phyloP scores from a whole-genome alignment of 2,888 invertebrate genomes.

The Neocrepidodera transversa region DNA sequence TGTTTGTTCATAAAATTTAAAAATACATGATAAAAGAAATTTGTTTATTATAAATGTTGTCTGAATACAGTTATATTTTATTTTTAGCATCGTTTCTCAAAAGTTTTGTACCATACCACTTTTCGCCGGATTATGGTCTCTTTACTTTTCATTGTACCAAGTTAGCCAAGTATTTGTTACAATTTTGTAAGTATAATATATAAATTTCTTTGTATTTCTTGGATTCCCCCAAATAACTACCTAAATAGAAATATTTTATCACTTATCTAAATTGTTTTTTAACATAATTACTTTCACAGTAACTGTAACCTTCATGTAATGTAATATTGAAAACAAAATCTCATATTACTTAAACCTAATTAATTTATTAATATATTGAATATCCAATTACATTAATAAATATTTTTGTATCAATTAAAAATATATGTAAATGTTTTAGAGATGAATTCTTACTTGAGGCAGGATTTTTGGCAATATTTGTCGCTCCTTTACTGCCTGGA shows the following conservation, averaged over 20 bases:
- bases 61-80: no score
- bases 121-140: slow-evolving; percentile 71
- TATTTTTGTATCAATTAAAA: neutral
- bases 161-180: slow-evolving; percentile 77
- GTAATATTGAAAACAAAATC: neutral
- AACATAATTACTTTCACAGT: neutral
- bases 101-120: slow-evolving; percentile 67
- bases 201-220: neutral
- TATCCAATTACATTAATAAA: no score
- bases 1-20: slow-evolving; percentile 15
- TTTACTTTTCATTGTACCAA: slow-evolving; percentile 78
- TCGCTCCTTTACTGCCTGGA: slow-evolving; percentile 69
- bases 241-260: no score
- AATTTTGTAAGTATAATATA: slow-evolving; percentile 67
- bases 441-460: slow-evolving; percentile 77
- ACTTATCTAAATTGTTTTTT: no score
- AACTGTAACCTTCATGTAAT: neutral
- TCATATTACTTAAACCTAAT: neutral
- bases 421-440: slow-evolving; percentile 63
- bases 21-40: no score
- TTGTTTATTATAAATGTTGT: no score
- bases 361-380: no score
- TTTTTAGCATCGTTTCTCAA: slow-evolving; percentile 66
- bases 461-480: slow-evolving; percentile 72
- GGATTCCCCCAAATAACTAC: neutral